phyloP scores from a whole-genome alignment of 1,140 invertebrate species.

The Planococcus citri region DNA sequence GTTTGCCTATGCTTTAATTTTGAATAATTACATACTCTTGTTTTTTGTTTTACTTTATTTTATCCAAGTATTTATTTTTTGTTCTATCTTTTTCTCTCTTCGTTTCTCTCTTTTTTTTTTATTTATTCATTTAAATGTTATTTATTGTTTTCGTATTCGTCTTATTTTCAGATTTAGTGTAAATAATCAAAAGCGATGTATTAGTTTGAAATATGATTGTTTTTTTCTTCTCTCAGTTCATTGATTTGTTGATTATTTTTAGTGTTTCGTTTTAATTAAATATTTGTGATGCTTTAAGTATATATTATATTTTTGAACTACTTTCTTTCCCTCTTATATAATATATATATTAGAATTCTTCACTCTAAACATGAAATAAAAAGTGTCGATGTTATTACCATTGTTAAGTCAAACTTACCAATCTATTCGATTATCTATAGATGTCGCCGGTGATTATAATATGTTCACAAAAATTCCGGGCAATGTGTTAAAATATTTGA shows the following conservation, averaged over 20 bases:
- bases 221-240: background rate
- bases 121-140: background rate
- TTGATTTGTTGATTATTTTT: background rate
- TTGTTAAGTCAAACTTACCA: background rate
- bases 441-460: background rate
- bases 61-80: no score
- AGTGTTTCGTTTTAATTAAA: background rate
- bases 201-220: background rate
- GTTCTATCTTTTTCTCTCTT: no score
- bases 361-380: background rate
- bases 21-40: background rate
- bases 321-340: background rate
- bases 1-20: constrained; percentile 1
- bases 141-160: background rate
- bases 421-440: background rate
- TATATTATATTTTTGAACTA: background rate
- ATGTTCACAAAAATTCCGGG: background rate
- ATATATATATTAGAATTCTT: background rate
- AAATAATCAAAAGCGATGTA: background rate
- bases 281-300: constrained; percentile 1
- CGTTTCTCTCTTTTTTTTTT: background rate
- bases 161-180: background rate
- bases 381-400: background rate
- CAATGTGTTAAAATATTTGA: background rate
- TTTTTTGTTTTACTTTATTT: background rate